A percentile compares a stretch with the other conserved stretches of the same genome.
Evolutionary conservation across 2,797 vertebrate species (phyloP).

Genomic region (Petrocephalus schoutedeni): DNA sequence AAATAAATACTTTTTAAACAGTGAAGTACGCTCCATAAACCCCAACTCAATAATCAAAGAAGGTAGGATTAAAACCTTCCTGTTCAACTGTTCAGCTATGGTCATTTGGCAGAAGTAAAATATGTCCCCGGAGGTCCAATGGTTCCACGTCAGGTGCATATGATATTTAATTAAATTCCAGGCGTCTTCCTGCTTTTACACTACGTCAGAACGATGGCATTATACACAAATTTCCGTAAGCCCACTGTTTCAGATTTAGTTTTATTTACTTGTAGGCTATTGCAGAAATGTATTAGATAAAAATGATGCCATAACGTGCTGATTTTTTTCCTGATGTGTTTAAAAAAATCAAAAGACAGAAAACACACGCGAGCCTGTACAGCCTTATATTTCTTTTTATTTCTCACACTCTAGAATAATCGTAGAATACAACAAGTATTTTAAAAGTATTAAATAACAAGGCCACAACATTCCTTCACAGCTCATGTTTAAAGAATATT

Average conservation of each 20-base stretch:
- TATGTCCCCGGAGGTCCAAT: not conserved
- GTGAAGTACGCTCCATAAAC: not conserved
- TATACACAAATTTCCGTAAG: not conserved
- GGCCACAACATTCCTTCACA: slow-evolving; percentile 19
- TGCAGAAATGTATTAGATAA: not conserved
- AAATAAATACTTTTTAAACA: not conserved
- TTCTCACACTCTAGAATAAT: not conserved
- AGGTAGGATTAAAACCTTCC: not conserved
- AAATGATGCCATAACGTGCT: not conserved
- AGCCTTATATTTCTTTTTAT: slow-evolving; percentile 31
- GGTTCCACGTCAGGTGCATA: not conserved
- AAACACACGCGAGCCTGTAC: not conserved
- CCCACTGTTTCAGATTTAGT: not conserved
- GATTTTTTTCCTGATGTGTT: not conserved
- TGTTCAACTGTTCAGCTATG: not conserved
- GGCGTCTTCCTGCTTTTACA: not conserved
- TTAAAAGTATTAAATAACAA: slow-evolving; percentile 7
- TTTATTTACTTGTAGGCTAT: not conserved
- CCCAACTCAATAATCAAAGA: not conserved
- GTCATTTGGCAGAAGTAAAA: not conserved
- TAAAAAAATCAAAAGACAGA: not conserved
- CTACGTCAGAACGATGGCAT: not conserved
- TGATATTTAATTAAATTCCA: not conserved
- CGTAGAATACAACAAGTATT: slow-evolving; percentile 23
- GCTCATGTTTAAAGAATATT: slow-evolving; percentile 10